Evolutionary conservation across 2,797 vertebrate genomes (phyloP).

Genomic region (Falco rusticolus): DNA sequence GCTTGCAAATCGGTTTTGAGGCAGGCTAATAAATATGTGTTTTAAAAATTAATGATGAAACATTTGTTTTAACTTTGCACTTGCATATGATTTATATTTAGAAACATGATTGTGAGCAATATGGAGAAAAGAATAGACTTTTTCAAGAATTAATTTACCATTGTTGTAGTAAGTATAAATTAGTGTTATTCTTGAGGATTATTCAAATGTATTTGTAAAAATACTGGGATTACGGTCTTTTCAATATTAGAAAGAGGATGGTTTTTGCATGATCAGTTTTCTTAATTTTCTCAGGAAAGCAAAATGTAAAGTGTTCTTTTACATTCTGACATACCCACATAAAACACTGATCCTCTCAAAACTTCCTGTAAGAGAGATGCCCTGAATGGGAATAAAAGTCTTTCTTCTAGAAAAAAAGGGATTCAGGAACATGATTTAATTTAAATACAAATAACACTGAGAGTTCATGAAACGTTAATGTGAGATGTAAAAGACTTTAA

Average conservation of each 20-base stretch:
- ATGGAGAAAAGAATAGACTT: background rate
- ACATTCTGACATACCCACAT: background rate
- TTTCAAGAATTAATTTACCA: background rate
- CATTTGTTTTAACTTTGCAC: background rate
- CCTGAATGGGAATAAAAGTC: background rate
- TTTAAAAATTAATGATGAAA: background rate
- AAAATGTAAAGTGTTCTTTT: background rate
- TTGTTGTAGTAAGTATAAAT: background rate
- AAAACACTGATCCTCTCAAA: background rate
- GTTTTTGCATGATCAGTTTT: background rate
- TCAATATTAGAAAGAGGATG: background rate
- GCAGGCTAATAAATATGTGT: background rate
- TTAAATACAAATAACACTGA: background rate
- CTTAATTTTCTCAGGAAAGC: background rate
- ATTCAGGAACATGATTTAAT: background rate
- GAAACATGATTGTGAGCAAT: background rate
- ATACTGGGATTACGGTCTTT: background rate
- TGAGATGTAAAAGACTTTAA: background rate
- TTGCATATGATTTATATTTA: background rate
- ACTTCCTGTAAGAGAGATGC: background rate
- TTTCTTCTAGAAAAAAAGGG: background rate
- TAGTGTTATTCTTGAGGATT: background rate
- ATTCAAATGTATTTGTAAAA: background rate
- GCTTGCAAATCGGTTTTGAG: background rate
- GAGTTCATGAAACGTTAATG: background rate